These are phyloP conservation scores for Alloscopus bannaensis DNA, from an alignment of 2,888 invertebrate species.

Conservation along the genomic window DNA sequence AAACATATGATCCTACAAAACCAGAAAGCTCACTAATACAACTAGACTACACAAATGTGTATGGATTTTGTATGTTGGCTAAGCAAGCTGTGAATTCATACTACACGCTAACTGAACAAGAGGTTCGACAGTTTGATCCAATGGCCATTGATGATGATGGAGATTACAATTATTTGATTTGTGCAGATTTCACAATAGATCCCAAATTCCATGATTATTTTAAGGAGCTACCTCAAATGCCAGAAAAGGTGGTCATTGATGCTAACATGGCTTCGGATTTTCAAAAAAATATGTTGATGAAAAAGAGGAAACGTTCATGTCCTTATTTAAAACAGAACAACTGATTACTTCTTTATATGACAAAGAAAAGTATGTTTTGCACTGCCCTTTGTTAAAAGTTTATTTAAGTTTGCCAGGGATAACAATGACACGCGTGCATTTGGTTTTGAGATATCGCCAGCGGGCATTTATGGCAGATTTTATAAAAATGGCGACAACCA, in stretches of 20 bases:
- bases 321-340: constrained; percentile 20
- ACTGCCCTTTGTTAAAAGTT: constrained; percentile 11
- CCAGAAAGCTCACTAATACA: background rate
- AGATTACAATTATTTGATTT: constrained; percentile 10
- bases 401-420: background rate
- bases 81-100: background rate
- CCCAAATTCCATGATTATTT: background rate
- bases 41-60: background rate
- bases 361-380: constrained; percentile 26
- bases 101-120: background rate
- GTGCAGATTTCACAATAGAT: background rate
- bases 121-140: constrained; percentile 6
- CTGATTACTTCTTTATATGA: constrained; percentile 12
- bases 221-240: background rate
- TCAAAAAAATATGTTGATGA: constrained; percentile 5
- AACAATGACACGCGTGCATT: background rate
- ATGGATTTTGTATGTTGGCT: background rate
- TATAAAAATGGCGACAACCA: background rate
- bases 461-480: constrained; percentile 9
- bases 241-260: constrained; percentile 21
- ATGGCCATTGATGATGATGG: constrained; percentile 9
- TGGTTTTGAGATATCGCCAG: constrained; percentile 6
- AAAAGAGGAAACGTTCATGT: background rate
- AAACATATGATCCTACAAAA: background rate
- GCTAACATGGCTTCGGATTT: background rate